Conservation (phyloP, 2,888 invertebrate species). For the Vanessa cardui region DNA sequence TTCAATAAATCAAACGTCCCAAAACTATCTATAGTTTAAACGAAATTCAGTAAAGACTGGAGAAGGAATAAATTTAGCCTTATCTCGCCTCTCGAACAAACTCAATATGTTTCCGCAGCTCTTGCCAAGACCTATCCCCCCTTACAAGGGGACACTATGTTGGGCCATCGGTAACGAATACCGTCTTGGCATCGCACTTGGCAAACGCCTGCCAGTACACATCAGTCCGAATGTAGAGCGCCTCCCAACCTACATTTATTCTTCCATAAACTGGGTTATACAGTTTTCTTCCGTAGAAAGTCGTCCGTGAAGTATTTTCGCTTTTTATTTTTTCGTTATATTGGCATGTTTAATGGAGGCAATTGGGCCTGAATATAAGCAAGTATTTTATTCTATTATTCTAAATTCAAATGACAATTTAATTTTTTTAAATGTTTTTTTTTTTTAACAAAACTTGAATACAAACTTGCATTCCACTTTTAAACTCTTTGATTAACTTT, state of each 20-base stretch:
- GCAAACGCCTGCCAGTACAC: slow-evolving; percentile 53
- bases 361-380: not conserved
- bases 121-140: slow-evolving; percentile 65
- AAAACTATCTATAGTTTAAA: slow-evolving; percentile 32
- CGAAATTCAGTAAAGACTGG: slow-evolving; percentile 30
- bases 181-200: slow-evolving; percentile 60
- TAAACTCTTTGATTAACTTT: too few relatives aligned
- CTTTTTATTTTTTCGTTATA: slow-evolving; percentile 25
- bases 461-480: too few relatives aligned
- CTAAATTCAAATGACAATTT: not conserved
- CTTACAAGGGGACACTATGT: slow-evolving; percentile 48
- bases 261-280: slow-evolving; percentile 55
- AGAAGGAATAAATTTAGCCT: slow-evolving; percentile 67
- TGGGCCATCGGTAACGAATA: slow-evolving; percentile 22
- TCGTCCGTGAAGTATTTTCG: slow-evolving; percentile 44
- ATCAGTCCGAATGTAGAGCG: slow-evolving; percentile 59
- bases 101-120: slow-evolving; percentile 71
- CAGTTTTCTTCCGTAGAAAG: slow-evolving; percentile 43
- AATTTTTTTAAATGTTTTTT: not conserved
- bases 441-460: too few relatives aligned
- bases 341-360: not conserved
- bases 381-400: not conserved
- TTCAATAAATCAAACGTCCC: slow-evolving; percentile 29
- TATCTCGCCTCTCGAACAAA: slow-evolving; percentile 64
- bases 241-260: slow-evolving; percentile 54